Conservation (phyloP, 1,140 invertebrate species). For the Drusus annulatus region DNA sequence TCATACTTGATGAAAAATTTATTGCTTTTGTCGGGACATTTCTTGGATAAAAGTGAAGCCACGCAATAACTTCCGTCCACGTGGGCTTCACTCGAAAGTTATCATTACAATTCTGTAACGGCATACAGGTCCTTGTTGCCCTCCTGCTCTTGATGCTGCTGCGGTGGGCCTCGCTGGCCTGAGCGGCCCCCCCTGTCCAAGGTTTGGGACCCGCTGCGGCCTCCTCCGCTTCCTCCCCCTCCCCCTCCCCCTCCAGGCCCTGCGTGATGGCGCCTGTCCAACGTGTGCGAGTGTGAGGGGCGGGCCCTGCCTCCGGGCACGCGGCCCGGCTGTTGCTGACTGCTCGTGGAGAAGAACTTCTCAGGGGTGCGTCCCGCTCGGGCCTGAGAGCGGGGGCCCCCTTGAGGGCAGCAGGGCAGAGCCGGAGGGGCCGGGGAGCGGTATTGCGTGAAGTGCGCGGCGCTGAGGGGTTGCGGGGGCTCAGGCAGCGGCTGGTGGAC, state of each 20-base stretch:
- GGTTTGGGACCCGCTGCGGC: slow-evolving; percentile 48
- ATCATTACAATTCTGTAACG: slow-evolving; percentile 66
- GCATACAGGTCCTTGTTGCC: slow-evolving; percentile 66
- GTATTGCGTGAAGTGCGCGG: slow-evolving; percentile 66
- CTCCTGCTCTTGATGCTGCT: slow-evolving; percentile 52
- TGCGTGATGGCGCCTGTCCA: slow-evolving; percentile 50
- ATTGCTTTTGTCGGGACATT: slow-evolving; percentile 51
- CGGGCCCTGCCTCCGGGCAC: neutral
- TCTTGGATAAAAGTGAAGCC: slow-evolving; percentile 56
- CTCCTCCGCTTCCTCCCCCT: neutral
- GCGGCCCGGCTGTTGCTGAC: slow-evolving; percentile 18
- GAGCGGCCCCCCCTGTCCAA: slow-evolving; percentile 49
- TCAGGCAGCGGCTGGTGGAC: slow-evolving; percentile 65
- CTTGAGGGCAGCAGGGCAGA: slow-evolving; percentile 59
- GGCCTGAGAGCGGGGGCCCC: slow-evolving; percentile 52
- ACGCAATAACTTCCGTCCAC: slow-evolving; percentile 45
- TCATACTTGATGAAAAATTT: slow-evolving; percentile 52
- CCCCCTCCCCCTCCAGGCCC: neutral
- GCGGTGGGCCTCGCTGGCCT: neutral
- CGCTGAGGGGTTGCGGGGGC: slow-evolving; percentile 62
- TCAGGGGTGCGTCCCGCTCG: slow-evolving; percentile 50
- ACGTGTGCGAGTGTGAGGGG: slow-evolving; percentile 52
- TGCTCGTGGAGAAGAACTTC: slow-evolving; percentile 56
- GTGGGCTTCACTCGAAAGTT: slow-evolving; percentile 56
- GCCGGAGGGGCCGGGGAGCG: slow-evolving; percentile 60